These are phyloP conservation scores for Hydrolagus affinis DNA, from an alignment of 2,113 vertebrate species.

Conservation along the genomic window DNA sequence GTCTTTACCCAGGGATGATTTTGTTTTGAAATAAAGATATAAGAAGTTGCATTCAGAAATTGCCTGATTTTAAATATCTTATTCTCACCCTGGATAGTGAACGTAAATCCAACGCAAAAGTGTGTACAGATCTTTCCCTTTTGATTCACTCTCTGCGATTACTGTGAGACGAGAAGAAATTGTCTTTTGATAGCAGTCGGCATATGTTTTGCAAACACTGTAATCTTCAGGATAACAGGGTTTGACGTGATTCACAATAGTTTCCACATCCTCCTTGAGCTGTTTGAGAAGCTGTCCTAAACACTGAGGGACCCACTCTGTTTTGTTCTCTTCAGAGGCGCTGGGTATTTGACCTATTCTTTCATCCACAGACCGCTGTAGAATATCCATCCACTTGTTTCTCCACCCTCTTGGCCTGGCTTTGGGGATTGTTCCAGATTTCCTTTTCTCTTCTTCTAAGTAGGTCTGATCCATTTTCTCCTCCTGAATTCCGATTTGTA, in stretches of 20 bases:
- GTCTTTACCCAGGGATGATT: background rate
- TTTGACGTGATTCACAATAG: slow-evolving; percentile 53
- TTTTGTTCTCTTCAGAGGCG: slow-evolving; percentile 34
- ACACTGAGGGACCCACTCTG: background rate
- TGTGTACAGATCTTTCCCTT: slow-evolving; percentile 58
- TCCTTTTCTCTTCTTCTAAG: slow-evolving; percentile 18
- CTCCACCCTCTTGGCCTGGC: slow-evolving; percentile 61
- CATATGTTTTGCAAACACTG: slow-evolving; percentile 62
- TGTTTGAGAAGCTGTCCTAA: slow-evolving; percentile 38
- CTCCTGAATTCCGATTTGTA: slow-evolving; percentile 60
- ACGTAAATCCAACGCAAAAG: slow-evolving; percentile 70
- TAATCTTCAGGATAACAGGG: slow-evolving; percentile 64
- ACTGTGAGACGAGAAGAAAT: slow-evolving; percentile 54
- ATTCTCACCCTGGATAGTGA: slow-evolving; percentile 65
- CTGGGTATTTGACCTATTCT: slow-evolving; percentile 46
- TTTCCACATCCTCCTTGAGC: slow-evolving; percentile 67
- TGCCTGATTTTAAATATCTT: background rate
- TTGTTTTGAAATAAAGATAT: background rate
- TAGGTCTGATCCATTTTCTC: slow-evolving; percentile 60
- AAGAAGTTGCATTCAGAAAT: background rate
- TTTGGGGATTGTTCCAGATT: background rate
- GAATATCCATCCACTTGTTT: slow-evolving; percentile 47
- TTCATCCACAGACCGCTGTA: slow-evolving; percentile 50
- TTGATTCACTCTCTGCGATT: slow-evolving; percentile 48
- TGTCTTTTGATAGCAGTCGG: slow-evolving; percentile 60